Conservation (phyloP, 92 coral and sea anemone genomes). For the Parazoanthus atlanticus region DNA sequence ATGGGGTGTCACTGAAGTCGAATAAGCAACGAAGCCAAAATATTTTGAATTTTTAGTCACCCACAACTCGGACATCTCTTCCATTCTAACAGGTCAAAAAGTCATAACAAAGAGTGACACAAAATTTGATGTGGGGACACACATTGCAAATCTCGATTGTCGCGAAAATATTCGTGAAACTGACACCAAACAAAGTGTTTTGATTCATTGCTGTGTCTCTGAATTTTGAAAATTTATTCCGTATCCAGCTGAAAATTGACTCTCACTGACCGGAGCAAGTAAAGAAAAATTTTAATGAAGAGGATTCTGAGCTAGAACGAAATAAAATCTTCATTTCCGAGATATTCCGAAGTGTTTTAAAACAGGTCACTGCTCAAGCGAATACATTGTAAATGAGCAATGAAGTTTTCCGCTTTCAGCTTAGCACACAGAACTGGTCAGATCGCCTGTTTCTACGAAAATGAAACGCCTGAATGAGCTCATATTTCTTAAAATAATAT, state of each 20-base stretch:
- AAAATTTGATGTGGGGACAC: background rate
- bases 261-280: background rate
- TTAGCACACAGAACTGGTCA: background rate
- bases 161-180: constrained; percentile 10
- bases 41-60: background rate
- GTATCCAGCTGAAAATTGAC: background rate
- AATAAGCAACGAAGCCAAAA: constrained; percentile 34
- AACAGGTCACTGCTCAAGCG: background rate
- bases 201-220: background rate
- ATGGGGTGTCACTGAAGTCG: constrained; percentile 10
- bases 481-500: constrained; percentile 1
- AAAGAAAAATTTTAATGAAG: constrained; percentile 7
- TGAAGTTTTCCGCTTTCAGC: constrained; percentile 44
- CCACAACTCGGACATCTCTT: background rate
- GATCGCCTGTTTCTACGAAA: constrained; percentile 33
- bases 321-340: background rate
- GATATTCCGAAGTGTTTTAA: constrained; percentile 6
- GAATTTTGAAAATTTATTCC: constrained; percentile 1
- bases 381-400: constrained; percentile 13
- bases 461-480: constrained; percentile 11
- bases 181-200: constrained; percentile 5
- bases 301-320: constrained; percentile 2
- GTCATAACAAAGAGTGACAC: background rate
- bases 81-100: constrained; percentile 12
- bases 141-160: background rate